Conservation (phyloP, 2,797 vertebrate species). For the Syngnathus acus region DNA sequence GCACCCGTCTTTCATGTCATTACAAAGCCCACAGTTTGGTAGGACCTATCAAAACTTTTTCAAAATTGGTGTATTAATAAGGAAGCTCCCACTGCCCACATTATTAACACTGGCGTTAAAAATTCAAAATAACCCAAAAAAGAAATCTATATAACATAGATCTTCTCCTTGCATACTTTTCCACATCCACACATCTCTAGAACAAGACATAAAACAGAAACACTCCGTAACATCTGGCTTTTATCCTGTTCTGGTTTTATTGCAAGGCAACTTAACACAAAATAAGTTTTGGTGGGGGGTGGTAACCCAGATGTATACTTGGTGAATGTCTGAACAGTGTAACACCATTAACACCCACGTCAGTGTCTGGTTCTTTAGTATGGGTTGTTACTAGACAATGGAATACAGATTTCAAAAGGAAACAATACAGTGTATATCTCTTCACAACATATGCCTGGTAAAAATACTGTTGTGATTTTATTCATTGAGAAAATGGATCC, state of each 20-base stretch:
- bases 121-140: background rate
- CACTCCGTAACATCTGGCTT: background rate
- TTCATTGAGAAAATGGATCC: background rate
- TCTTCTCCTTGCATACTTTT: background rate
- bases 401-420: background rate
- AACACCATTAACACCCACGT: background rate
- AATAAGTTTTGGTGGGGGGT: background rate
- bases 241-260: background rate
- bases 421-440: background rate
- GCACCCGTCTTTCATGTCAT: background rate
- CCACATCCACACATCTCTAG: background rate
- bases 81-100: background rate
- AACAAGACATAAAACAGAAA: constrained; percentile 1
- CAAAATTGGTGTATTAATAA: background rate
- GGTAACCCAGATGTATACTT: background rate
- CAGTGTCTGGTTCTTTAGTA: background rate
- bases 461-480: background rate
- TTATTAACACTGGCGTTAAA: background rate
- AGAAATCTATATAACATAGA: background rate
- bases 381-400: background rate
- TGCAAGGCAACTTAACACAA: background rate
- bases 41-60: background rate
- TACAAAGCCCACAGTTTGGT: background rate
- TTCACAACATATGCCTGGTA: background rate
- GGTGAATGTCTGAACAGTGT: background rate